These are phyloP conservation scores for Odontophorus gujanensis DNA, from an alignment of 2,113 vertebrate genomes.

Conservation along the genomic window DNA sequence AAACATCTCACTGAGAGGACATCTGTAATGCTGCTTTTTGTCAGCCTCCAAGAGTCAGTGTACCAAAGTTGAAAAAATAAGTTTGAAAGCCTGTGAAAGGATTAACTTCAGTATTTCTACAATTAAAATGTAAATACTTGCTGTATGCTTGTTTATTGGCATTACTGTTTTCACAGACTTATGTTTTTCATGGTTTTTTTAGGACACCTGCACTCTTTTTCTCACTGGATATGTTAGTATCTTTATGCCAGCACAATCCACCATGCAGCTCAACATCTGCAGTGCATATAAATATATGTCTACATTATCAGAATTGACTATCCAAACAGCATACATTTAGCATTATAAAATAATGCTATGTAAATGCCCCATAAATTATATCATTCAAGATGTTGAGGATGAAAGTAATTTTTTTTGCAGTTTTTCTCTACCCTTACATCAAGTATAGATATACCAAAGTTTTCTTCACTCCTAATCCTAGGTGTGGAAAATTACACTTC, in stretches of 20 bases:
- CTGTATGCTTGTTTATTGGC: neutral
- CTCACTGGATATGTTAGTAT: neutral
- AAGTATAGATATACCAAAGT: neutral
- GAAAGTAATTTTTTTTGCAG: neutral
- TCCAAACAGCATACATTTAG: neutral
- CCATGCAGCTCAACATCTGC: neutral
- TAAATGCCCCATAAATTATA: neutral
- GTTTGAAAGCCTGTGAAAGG: neutral
- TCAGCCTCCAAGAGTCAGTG: neutral
- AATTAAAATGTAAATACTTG: neutral
- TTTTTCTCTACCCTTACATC: neutral
- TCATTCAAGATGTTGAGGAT: neutral
- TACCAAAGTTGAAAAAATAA: neutral
- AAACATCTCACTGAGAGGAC: neutral
- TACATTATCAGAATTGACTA: neutral
- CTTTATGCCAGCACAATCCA: neutral
- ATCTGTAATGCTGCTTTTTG: neutral
- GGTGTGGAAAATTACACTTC: neutral
- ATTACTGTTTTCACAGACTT: neutral
- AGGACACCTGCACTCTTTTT: neutral
- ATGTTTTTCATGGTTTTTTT: neutral
- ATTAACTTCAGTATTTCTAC: neutral
- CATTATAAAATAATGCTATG: neutral
- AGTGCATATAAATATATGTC: neutral
- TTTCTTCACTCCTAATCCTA: neutral